Evolutionary conservation across 2,888 invertebrate genomes (phyloP).

Genomic region (Teinopalpus imperialis): DNA sequence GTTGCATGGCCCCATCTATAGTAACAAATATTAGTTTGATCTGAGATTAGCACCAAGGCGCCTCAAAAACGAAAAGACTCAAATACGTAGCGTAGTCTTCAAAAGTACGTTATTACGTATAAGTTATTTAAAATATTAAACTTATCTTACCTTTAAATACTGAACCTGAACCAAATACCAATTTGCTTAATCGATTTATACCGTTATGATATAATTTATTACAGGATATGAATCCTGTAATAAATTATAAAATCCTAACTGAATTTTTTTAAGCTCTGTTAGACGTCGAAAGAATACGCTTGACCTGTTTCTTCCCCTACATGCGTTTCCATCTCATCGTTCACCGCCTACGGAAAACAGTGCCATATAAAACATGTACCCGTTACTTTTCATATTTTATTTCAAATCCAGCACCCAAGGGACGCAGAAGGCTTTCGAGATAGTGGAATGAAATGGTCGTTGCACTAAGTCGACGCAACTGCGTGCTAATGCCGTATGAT

Average conservation of each 20-base stretch:
- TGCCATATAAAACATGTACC: neutral
- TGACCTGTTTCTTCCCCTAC: constrained; percentile 24
- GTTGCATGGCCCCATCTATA: too few species aligned
- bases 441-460: constrained; percentile 20
- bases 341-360: constrained; percentile 6
- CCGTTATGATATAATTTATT: too few species aligned
- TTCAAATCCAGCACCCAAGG: constrained; percentile 2
- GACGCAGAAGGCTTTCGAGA: constrained; percentile 3
- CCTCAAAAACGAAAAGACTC: too few species aligned
- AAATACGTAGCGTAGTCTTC: too few species aligned
- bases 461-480: constrained; percentile 7
- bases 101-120: too few species aligned
- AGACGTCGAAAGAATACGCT: constrained; percentile 11
- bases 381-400: constrained; percentile 22
- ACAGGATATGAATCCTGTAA: too few species aligned
- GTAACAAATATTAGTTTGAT: too few species aligned
- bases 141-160: too few species aligned
- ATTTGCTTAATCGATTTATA: too few species aligned
- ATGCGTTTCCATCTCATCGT: constrained; percentile 13
- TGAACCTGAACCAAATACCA: too few species aligned
- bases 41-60: too few species aligned
- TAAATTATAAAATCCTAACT: constrained; percentile 15
- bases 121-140: too few species aligned
- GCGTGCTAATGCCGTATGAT: constrained; percentile 6
- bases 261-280: constrained; percentile 14